These are phyloP conservation scores for Ictidomys tridecemlineatus DNA, from an alignment of 2,113 vertebrate genomes.

Conservation along the genomic window DNA sequence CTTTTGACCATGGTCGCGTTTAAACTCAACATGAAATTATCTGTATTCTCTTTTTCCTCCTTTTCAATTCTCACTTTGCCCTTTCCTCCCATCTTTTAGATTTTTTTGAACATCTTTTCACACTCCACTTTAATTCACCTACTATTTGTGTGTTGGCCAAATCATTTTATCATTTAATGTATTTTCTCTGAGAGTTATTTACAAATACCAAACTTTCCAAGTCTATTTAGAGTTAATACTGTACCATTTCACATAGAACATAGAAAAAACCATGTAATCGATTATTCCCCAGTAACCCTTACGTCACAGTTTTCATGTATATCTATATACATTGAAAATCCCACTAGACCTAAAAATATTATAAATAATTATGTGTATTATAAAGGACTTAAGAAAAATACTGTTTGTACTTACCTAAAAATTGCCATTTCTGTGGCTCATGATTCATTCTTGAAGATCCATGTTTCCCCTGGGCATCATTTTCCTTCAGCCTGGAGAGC, in stretches of 20 bases:
- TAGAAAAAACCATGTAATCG: not conserved
- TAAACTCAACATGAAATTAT: not conserved
- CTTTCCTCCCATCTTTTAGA: not conserved
- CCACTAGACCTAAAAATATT: not conserved
- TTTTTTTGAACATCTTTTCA: not conserved
- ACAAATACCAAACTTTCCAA: not conserved
- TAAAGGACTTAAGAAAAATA: not conserved
- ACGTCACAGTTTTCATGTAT: not conserved
- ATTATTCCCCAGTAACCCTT: not conserved
- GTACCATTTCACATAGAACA: not conserved
- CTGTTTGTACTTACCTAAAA: not conserved
- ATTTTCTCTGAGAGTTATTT: not conserved
- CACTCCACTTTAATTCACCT: not conserved
- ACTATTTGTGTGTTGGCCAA: not conserved
- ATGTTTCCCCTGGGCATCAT: not conserved
- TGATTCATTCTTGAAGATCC: not conserved
- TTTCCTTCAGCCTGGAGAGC: not conserved
- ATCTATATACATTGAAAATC: not conserved
- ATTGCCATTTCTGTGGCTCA: not conserved
- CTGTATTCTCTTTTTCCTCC: not conserved
- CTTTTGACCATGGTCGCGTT: not conserved
- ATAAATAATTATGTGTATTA: constrained; percentile 8
- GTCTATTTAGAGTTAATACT: not conserved
- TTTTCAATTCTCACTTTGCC: not conserved
- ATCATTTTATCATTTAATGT: not conserved